Conservation (phyloP, 2,797 vertebrate genomes). For the Merluccius polli region DNA sequence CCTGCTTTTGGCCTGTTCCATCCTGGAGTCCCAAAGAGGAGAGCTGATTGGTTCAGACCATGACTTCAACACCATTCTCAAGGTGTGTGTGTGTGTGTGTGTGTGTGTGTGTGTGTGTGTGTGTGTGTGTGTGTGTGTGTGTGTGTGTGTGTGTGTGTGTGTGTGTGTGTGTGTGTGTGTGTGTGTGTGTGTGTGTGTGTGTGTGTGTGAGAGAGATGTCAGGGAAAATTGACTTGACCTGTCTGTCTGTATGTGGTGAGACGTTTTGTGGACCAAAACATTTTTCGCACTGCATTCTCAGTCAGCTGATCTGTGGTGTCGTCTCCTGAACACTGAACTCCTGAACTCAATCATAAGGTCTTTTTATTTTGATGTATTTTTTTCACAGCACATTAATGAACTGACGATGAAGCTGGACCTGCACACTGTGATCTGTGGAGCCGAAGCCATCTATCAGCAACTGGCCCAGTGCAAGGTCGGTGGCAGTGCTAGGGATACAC, state of each 20-base stretch:
- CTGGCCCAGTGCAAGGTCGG: conserved; percentile 69
- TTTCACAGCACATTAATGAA: conserved; percentile 85
- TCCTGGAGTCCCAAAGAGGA: conserved; percentile 83
- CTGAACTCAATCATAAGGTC: not conserved
- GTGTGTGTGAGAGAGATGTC: no score
- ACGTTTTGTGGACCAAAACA: not conserved
- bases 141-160: not conserved
- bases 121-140: not conserved
- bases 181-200: not conserved
- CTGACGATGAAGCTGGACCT: conserved; percentile 88
- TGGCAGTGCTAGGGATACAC: not conserved
- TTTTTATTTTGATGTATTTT: not conserved
- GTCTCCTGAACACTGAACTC: not conserved
- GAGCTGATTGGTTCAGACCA: conserved; percentile 86
- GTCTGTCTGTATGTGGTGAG: not conserved
- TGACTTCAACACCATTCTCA: conserved; percentile 92
- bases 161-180: conserved; percentile 51
- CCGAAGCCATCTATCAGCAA: conserved; percentile 81
- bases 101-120: not conserved
- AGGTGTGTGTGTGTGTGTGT: conserved; percentile 63
- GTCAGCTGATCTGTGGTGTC: not conserved
- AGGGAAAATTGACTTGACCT: no score
- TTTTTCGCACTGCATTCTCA: no score
- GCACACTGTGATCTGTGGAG: conserved; percentile 72
- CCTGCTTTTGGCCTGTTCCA: conserved; percentile 84